Percentiles rank a stretch among this genome's conserved stretches.
Conservation (phyloP, 2,113 vertebrate species). For the Rhinoderma darwinii region DNA sequence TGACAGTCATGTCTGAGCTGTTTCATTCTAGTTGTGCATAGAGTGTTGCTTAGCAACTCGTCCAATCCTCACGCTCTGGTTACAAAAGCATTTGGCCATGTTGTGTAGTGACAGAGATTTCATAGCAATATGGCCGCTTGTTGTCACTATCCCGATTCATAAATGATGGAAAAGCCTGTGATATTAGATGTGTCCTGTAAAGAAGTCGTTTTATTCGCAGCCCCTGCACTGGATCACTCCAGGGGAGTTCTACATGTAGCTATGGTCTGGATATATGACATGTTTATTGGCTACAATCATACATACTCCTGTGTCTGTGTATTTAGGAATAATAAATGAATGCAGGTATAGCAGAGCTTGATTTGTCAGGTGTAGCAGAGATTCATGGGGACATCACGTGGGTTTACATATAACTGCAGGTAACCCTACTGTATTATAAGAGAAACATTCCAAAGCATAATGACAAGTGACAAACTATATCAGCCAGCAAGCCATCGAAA, state of each 20-base stretch:
- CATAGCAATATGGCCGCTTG: slow-evolving; percentile 43
- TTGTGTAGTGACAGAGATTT: slow-evolving; percentile 34
- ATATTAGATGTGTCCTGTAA: neutral
- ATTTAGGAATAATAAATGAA: too few species aligned
- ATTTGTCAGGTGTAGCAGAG: neutral
- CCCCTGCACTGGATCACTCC: neutral
- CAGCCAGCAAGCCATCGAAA: too few species aligned
- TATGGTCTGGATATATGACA: neutral
- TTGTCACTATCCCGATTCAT: neutral
- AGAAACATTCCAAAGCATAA: neutral
- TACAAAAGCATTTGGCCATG: slow-evolving; percentile 36
- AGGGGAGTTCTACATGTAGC: neutral
- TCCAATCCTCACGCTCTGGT: slow-evolving; percentile 24
- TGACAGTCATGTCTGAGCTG: slow-evolving; percentile 9
- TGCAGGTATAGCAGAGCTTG: neutral
- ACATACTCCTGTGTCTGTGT: too few species aligned
- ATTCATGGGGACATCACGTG: neutral
- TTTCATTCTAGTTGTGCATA: slow-evolving; percentile 36
- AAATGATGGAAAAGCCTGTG: neutral
- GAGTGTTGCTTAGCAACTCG: slow-evolving; percentile 52
- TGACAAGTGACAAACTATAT: too few species aligned
- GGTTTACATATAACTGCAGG: neutral
- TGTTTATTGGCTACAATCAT: neutral
- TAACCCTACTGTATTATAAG: neutral
- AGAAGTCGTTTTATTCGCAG: neutral